Conservation (phyloP, 2,797 vertebrate genomes). For the Acanthopagrus latus region DNA sequence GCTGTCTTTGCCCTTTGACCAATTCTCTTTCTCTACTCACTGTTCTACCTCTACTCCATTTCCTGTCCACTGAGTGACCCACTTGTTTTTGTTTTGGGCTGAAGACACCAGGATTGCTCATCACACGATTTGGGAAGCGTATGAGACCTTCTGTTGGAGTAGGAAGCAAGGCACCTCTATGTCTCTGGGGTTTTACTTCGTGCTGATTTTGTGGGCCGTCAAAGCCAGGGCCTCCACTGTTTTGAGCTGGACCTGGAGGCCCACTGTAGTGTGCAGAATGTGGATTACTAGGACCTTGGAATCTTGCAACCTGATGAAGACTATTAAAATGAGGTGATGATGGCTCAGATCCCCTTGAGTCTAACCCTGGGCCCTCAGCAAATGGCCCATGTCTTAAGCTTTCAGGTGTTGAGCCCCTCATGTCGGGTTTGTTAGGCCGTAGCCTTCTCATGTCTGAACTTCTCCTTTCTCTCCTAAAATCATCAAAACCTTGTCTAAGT, state of each 20-base stretch:
- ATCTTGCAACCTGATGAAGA: constrained; percentile 49
- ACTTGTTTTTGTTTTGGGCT: constrained; percentile 53
- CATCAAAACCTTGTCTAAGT: constrained; percentile 47
- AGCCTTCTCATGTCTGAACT: constrained; percentile 46
- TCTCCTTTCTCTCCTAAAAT: constrained; percentile 53
- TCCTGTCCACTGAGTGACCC: constrained; percentile 67
- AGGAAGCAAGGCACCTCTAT: constrained; percentile 91
- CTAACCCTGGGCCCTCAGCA: constrained; percentile 20
- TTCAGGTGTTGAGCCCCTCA: constrained; percentile 27
- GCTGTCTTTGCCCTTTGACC: constrained; percentile 53
- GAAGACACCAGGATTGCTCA: constrained; percentile 81
- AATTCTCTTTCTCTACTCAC: constrained; percentile 75
- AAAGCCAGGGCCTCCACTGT: constrained; percentile 81
- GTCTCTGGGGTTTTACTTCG: constrained; percentile 80
- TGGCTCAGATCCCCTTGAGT: constrained; percentile 23
- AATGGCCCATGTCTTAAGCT: constrained; percentile 34
- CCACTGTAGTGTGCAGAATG: constrained; percentile 59
- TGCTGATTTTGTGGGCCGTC: constrained; percentile 78
- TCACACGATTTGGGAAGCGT: constrained; percentile 65
- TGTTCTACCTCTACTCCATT: constrained; percentile 82
- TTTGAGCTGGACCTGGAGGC: constrained; percentile 63
- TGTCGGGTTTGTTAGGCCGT: constrained; percentile 29
- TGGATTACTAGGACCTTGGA: constrained; percentile 55
- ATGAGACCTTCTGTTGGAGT: constrained; percentile 86
- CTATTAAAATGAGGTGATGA: constrained; percentile 34